Evolutionary conservation across 1,140 invertebrate genomes (phyloP).

Genomic region (Drosophila tristis): DNA sequence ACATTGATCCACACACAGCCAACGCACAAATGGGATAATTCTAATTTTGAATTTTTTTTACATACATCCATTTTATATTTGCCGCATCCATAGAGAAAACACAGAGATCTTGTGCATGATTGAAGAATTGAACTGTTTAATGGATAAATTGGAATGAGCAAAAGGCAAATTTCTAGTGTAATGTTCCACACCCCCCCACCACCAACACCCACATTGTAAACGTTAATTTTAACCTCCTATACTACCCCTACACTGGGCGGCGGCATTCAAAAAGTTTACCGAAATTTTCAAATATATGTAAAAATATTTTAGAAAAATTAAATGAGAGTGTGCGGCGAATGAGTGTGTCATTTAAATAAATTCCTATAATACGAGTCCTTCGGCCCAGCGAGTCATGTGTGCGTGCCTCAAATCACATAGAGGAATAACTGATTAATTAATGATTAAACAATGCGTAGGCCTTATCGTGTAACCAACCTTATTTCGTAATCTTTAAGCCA

Average conservation of each 20-base stretch:
- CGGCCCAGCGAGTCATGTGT: constrained; percentile 9
- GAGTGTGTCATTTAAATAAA: neutral
- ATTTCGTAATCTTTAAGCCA: constrained; percentile 53
- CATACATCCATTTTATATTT: no score
- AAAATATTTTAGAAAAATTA: constrained; percentile 18
- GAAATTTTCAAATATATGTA: constrained; percentile 28
- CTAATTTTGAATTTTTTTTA: constrained; percentile 25
- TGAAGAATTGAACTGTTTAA: neutral
- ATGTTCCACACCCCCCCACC: constrained; percentile 85
- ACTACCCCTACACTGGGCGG: neutral
- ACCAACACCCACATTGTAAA: constrained; percentile 4
- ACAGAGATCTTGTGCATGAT: no score
- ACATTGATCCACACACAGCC: constrained; percentile 1
- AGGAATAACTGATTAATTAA: constrained; percentile 55
- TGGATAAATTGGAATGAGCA: no score
- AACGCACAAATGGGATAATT: constrained; percentile 15
- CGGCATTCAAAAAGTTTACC: constrained; percentile 12
- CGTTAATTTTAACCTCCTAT: constrained; percentile 3
- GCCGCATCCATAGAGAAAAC: no score
- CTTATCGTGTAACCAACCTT: constrained; percentile 51
- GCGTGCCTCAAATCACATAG: constrained; percentile 14
- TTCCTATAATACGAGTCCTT: constrained; percentile 13
- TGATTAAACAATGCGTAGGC: constrained; percentile 47
- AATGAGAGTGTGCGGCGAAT: neutral
- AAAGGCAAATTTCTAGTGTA: constrained; percentile 29